Evolutionary conservation across 23 tunicate species (phyloP), one percentile per base, ranked within the genome.

Genomic region (Halocynthia aurantium): DNA sequence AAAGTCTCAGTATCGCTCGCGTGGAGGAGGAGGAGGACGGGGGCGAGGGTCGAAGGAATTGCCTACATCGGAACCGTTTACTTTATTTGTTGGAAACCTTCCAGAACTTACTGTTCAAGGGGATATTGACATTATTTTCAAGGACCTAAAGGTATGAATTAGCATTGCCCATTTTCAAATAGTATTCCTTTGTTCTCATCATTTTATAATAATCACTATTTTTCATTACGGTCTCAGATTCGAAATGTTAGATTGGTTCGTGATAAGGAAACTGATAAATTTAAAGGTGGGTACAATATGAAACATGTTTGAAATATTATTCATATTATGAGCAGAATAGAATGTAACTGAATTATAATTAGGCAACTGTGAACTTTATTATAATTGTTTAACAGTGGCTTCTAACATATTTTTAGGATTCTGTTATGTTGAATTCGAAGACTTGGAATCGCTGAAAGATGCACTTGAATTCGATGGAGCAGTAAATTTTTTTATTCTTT

Each of bases 401-500:
- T 31, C 44, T 31, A 31, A 31, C 44, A 31, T 61, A 5, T 64
- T 67, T 17, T 8, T 51, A 92, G 99, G 99, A 56, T 96, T 77
- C 72, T 91, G 96, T 53, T 96, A 96, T 83, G 99, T 96, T 80
- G 99, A 96, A 64, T 96, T 96, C 73, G 99, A 96, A 50, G 86
- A 85, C 55, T 52, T 82, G 65, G 84, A 82, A 22, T 82, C 93
- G 6, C 65, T 96, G 55, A 82, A 76, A 80, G 79, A 69, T 55
- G 99, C 99, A 5, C 65, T 96, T 58, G 88, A 77, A 55, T 82
- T 82, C 61, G 83, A 96, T 83, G 93, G 86, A 13, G 96, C 93
- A 6, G 99, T 96, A 83, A 81, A 86, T 63, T 17, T 20, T 20
- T 44, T 13, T 44, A 13, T 49, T 40, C 51, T 17, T 49, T 44